Conservation (phyloP, 2,113 vertebrate species). For the Poecile atricapillus region DNA sequence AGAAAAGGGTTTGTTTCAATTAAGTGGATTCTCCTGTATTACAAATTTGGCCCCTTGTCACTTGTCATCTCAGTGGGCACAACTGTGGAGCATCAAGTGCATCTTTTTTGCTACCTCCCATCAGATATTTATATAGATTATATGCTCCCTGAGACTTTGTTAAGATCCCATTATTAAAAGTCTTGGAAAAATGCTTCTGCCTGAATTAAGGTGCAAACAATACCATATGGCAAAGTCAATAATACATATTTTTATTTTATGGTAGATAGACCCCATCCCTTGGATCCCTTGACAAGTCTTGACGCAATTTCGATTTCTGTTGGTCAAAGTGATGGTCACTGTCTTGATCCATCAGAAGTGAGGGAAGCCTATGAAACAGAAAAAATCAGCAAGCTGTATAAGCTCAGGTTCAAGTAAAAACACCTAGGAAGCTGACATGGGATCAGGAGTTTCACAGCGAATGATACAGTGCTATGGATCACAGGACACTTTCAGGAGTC, state of each 20-base stretch:
- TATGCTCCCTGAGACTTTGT: not conserved
- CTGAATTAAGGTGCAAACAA: not conserved
- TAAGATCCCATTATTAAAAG: not conserved
- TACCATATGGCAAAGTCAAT: too few relatives aligned
- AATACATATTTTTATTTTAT: not conserved
- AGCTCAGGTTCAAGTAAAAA: fast-evolving
- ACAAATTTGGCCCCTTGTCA: not conserved
- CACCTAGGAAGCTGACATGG: not conserved
- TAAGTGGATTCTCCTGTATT: not conserved
- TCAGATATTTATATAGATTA: not conserved
- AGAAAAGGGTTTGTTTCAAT: fast-evolving
- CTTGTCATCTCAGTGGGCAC: not conserved
- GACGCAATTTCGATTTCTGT: not conserved
- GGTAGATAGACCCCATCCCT: not conserved
- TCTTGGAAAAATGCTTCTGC: not conserved
- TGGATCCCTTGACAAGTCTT: not conserved
- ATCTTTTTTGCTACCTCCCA: not conserved
- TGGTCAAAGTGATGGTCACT: not conserved
- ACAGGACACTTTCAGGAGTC: not conserved
- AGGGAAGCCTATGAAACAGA: not conserved
- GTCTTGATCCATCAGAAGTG: not conserved
- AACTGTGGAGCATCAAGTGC: not conserved
- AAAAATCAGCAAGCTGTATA: not conserved
- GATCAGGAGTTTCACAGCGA: fast-evolving
- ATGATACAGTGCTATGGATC: not conserved